Base-by-base conservation (phyloP, 2,888 invertebrate species). In the Baronia brevicornis region DNA sequence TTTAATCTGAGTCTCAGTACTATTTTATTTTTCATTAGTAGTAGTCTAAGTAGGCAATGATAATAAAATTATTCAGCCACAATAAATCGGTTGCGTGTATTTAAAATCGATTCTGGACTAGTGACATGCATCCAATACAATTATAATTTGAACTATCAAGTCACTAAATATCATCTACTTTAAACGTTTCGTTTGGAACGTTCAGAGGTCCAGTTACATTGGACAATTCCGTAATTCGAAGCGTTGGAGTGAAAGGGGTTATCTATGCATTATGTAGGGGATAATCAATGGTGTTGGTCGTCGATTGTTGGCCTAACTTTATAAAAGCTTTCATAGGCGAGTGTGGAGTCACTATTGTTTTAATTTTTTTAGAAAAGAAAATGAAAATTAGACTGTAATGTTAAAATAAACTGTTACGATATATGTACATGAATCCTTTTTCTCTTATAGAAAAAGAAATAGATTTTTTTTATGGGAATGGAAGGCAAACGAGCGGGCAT, bases 251-350 rank as follows among this genome's bases (percentile, higher is more conserved):
- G 30, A 28, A 36, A 28, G 33, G 51, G 41, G 42, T 47, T 43
- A 64, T 61, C 62, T 62, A 73, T 82, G 75, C 74, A 82, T 82
- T 74, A 80, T 80, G 72, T 73, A 79, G 74, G 60, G 30, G 65
- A 67, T 75, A 80, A 79, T 82, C 80, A 78, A 74, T 70, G 72
- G 66, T 78, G 75, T 73, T 52, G 53, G 55, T 45, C 46, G 67
- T 62, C 70, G 67, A 75, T 72, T 74, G 78, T 64, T 56, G 37
- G 50, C 46, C 43, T 44, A 42, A 46, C 44, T 54, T 53, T 25
- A 29, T 35, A 27, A 37, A 32, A 28, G 11, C 23, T 22, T 14
- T 21, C 25, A 58, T 50, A 58, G 60, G 60, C 59, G 58, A 38
- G 20, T 20, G 31, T 47, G 33, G 40, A 44, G 47, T 36, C 11